Conservation (phyloP, 2,888 invertebrate genomes). For the Galerucella nymphaeae region DNA sequence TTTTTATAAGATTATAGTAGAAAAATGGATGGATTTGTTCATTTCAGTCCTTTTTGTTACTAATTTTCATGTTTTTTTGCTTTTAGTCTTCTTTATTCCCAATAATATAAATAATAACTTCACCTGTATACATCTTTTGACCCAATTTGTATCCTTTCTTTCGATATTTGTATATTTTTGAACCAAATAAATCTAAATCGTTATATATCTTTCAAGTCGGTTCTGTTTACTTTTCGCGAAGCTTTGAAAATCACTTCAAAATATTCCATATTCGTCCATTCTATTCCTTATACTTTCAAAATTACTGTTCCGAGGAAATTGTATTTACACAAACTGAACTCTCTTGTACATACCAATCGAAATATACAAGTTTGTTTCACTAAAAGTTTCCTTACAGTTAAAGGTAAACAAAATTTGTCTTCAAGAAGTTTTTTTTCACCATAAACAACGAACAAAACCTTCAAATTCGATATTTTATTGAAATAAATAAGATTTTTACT, state of each 20-base stretch:
- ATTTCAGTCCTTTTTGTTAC: neutral
- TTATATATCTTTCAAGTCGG: conserved; percentile 4
- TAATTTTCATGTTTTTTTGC: too few relatives aligned
- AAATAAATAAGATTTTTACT: too few relatives aligned
- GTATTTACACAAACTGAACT: conserved; percentile 33
- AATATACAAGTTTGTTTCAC: conserved; percentile 2
- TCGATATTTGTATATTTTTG: too few relatives aligned
- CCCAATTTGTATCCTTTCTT: too few relatives aligned
- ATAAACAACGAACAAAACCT: too few relatives aligned
- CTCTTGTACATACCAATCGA: conserved; percentile 19
- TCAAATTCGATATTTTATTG: too few relatives aligned
- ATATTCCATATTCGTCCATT: conserved; percentile 56
- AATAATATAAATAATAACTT: too few relatives aligned
- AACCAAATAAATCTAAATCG: too few relatives aligned
- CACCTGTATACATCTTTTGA: too few relatives aligned
- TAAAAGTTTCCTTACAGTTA: neutral
- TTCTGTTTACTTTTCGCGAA: conserved; percentile 1
- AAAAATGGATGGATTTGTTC: neutral
- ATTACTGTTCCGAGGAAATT: conserved; percentile 31
- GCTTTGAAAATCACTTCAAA: conserved; percentile 52
- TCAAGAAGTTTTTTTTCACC: too few relatives aligned
- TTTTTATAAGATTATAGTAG: too few relatives aligned
- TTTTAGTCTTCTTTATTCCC: too few relatives aligned
- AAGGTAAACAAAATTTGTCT: neutral
- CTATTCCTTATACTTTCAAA: conserved; percentile 38